phyloP scores from a whole-genome alignment of 2,888 invertebrate species.

The Pterostichus niger region DNA sequence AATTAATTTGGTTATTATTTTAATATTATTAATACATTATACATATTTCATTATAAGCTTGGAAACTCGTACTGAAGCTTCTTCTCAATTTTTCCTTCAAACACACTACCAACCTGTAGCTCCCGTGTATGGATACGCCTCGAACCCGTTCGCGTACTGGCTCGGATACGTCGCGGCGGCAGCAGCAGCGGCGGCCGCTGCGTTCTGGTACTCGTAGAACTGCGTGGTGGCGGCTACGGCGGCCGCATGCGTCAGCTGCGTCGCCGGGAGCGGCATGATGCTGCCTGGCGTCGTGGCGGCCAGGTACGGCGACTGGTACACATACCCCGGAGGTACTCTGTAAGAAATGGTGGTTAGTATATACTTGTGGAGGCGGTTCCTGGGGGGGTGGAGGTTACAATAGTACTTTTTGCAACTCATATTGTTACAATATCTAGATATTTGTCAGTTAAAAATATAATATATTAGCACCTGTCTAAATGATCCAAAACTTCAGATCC shows the following conservation, averaged over 20 bases:
- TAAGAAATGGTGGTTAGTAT: constrained; percentile 70
- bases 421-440: too few species aligned
- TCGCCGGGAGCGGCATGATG: constrained; percentile 83
- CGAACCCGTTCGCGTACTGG: constrained; percentile 87
- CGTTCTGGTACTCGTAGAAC: constrained; percentile 89
- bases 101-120: constrained; percentile 81
- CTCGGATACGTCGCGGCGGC: constrained; percentile 86
- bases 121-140: constrained; percentile 85
- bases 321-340: constrained; percentile 88
- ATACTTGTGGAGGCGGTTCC: too few species aligned
- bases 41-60: too few species aligned
- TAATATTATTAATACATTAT: too few species aligned
- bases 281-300: constrained; percentile 83
- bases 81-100: too few species aligned
- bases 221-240: constrained; percentile 89
- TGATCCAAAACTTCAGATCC: too few species aligned
- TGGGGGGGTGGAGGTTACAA: too few species aligned
- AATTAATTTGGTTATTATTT: too few species aligned
- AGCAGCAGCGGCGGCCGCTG: constrained; percentile 84
- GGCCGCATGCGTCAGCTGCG: constrained; percentile 86
- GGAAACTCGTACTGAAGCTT: too few species aligned
- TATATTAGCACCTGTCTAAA: too few species aligned
- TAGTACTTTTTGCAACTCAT: too few species aligned
- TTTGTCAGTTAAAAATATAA: too few species aligned
- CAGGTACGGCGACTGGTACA: constrained; percentile 87